Percentiles rank a stretch among this genome's conserved stretches.
phyloP scores from a whole-genome alignment of 2,113 vertebrate species.

The Columbina picui region DNA sequence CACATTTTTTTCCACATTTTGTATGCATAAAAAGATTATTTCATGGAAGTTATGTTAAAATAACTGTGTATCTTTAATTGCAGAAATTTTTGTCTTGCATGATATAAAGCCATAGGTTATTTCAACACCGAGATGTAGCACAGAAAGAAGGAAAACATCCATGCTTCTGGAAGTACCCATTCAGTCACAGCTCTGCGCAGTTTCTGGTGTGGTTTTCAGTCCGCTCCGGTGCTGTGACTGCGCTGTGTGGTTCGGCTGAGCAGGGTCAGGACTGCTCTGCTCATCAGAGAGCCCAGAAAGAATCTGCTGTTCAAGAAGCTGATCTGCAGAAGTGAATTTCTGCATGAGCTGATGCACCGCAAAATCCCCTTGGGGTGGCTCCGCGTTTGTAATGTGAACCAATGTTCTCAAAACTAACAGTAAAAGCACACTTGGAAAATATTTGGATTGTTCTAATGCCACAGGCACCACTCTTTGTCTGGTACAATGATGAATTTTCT shows the following conservation, averaged over 20 bases:
- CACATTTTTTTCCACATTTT: neutral
- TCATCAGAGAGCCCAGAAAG: neutral
- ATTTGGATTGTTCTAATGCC: neutral
- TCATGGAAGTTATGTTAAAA: neutral
- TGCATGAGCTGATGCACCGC: neutral
- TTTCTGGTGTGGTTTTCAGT: neutral
- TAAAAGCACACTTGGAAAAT: neutral
- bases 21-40: neutral
- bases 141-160: neutral
- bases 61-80: neutral
- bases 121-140: neutral
- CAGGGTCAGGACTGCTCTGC: neutral
- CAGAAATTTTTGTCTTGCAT: neutral
- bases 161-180: neutral
- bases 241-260: neutral
- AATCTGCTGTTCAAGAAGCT: neutral
- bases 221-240: neutral
- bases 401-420: constrained; percentile 22
- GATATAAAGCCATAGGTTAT: neutral
- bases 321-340: neutral
- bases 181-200: neutral
- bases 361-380: neutral
- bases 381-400: neutral
- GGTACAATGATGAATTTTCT: neutral
- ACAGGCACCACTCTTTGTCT: neutral